phyloP scores from a whole-genome alignment of 2,113 vertebrate species.

The Sphaerodactylus townsendi region DNA sequence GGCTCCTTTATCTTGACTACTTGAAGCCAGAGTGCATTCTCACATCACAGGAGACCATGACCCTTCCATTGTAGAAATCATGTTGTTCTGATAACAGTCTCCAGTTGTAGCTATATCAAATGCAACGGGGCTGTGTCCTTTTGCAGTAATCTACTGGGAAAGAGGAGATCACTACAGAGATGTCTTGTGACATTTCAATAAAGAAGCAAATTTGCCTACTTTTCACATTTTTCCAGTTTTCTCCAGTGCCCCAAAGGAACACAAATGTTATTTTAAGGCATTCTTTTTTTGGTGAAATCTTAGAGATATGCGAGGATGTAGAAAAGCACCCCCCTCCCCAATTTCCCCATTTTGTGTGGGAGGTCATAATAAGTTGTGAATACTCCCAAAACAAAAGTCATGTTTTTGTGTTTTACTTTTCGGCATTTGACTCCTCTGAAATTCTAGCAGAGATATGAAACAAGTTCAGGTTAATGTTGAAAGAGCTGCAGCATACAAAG shows the following conservation, averaged over 20 bases:
- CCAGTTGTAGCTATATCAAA: neutral
- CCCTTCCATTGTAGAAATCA: neutral
- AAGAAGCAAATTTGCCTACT: neutral
- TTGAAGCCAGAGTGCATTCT: neutral
- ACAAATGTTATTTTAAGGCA: neutral
- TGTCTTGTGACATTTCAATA: conserved; percentile 17
- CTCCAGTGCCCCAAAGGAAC: neutral
- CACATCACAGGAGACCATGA: neutral
- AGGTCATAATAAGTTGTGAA: too few species aligned
- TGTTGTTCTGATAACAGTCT: conserved; percentile 6
- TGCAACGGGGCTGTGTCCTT: neutral
- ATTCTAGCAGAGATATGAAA: too few species aligned
- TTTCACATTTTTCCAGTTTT: neutral
- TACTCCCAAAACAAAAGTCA: too few species aligned
- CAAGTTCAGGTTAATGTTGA: too few species aligned
- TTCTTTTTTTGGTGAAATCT: neutral
- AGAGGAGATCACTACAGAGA: neutral
- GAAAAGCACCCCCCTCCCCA: too few species aligned
- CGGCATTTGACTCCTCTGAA: too few species aligned
- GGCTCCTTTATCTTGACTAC: neutral
- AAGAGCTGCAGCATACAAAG: too few species aligned
- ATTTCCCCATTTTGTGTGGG: neutral
- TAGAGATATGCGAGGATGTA: neutral
- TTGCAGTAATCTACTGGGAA: neutral
- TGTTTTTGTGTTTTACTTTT: too few species aligned